A percentile compares a stretch with the other conserved stretches of the same genome.
Conservation (phyloP, 2,797 vertebrate genomes). For the Hoplostethus mediterraneus region DNA sequence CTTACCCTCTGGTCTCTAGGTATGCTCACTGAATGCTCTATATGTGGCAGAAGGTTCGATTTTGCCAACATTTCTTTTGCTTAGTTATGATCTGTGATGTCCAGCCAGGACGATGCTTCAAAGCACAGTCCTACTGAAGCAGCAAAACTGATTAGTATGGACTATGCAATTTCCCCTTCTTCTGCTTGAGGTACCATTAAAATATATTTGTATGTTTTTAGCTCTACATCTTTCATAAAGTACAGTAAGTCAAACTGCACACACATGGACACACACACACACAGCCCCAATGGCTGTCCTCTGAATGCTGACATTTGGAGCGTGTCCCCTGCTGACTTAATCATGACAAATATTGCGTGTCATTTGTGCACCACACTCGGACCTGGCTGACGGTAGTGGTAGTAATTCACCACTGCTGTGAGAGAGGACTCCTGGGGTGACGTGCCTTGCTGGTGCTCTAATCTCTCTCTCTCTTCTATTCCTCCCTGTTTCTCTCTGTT, state of each 20-base stretch:
- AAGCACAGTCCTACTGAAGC: too few species aligned
- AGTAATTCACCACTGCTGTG: constrained; percentile 87
- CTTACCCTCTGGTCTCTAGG: not conserved
- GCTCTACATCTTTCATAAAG: constrained; percentile 24
- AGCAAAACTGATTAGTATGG: not conserved
- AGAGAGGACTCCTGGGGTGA: constrained; percentile 76
- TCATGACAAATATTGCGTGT: constrained; percentile 87
- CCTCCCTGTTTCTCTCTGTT: constrained; percentile 24
- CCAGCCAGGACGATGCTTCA: too few species aligned
- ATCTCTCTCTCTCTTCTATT: constrained; percentile 43
- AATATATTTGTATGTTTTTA: constrained; percentile 11
- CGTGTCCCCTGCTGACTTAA: constrained; percentile 86
- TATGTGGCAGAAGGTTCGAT: not conserved
- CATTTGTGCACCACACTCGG: constrained; percentile 84
- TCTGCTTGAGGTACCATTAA: not conserved
- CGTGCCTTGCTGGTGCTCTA: constrained; percentile 65
- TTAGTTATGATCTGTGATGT: too few species aligned
- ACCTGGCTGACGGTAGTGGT: constrained; percentile 84
- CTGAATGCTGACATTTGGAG: constrained; percentile 87
- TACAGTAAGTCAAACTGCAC: constrained; percentile 47
- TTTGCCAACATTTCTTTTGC: not conserved
- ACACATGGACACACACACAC: constrained; percentile 52
- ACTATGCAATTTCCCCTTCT: not conserved
- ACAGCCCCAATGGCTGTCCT: constrained; percentile 60
- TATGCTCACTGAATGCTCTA: not conserved